Conservation (phyloP, 2,888 invertebrate genomes). For the Aplocera efformata region DNA sequence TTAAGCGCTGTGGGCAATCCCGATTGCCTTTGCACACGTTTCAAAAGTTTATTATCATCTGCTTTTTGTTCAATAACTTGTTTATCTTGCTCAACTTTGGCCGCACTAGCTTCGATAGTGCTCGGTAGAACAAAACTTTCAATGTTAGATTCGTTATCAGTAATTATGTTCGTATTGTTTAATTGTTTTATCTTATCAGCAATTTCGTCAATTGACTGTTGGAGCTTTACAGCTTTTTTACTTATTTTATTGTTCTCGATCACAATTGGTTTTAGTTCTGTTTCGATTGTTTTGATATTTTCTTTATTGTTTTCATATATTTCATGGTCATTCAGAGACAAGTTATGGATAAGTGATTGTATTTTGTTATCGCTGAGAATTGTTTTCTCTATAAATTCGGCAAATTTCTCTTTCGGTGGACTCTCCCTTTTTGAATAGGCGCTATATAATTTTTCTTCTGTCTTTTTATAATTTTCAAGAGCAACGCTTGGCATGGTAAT, state of each 20-base stretch:
- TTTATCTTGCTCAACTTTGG: slow-evolving; percentile 9
- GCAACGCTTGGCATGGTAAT: slow-evolving; percentile 7
- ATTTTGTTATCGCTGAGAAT: slow-evolving; percentile 70
- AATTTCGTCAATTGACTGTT: slow-evolving; percentile 49
- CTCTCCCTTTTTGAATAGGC: slow-evolving; percentile 54
- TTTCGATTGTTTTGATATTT: slow-evolving; percentile 27
- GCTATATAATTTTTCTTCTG: slow-evolving; percentile 33
- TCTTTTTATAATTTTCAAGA: slow-evolving; percentile 41
- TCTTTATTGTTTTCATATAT: slow-evolving; percentile 33
- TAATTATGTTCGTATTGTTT: slow-evolving; percentile 30
- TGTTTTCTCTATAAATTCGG: slow-evolving; percentile 70
- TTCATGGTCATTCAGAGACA: slow-evolving; percentile 58
- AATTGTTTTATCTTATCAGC: slow-evolving; percentile 49
- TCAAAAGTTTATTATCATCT: slow-evolving; percentile 48
- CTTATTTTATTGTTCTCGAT: slow-evolving; percentile 38
- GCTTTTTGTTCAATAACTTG: slow-evolving; percentile 16
- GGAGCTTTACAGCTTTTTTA: slow-evolving; percentile 43
- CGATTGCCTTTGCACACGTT: slow-evolving; percentile 59
- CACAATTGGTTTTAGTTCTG: slow-evolving; percentile 31
- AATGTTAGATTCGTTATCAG: slow-evolving; percentile 20
- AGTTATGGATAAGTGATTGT: slow-evolving; percentile 67
- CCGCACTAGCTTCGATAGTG: slow-evolving; percentile 16
- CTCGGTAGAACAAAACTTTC: slow-evolving; percentile 22
- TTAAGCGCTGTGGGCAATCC: slow-evolving; percentile 60
- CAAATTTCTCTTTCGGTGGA: slow-evolving; percentile 68